Evolutionary conservation across 2,888 invertebrate species (phyloP), one percentile per base, ranked within the genome.

Genomic region (Limenitis camilla): DNA sequence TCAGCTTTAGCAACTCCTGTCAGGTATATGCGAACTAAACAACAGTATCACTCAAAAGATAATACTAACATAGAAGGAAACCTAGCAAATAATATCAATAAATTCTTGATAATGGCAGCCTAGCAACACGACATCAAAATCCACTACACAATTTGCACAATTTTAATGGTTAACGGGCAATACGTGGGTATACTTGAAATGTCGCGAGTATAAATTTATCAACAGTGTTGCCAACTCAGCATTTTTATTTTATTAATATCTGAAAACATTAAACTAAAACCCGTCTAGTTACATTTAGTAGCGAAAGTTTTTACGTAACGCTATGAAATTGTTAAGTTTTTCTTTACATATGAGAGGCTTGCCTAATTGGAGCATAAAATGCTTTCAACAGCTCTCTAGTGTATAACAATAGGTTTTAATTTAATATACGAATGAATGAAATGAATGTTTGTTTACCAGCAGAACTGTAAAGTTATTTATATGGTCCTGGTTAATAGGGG

Each of bases 331-430:
- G 39, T 53, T 43, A 59, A 52, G 54, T 54, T 55, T 58, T 55
- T 59, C 43, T 48, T 52, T 45, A 49, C 56, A 65, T 66, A 61
- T 56, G 61, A 65, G 72, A 73, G 69, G 68, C 71, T 68, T 64
- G 61, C 64, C 62, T 65, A 70, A 75, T 69, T 71, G 70, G 68
- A 67, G 71, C 71, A 69, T 76, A 69, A 75, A 81, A 76, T 69
- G 62, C 70, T 69, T 66, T 72, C 69, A 66, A 80, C 71, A 59
- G 65, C 72, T 67, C 81, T 77, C 76, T 55, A 58, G 74, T 68
- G 74, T 59, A 66, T 68, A 68, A 82, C 77, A 81, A 80, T 74
- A 69, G 70, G 66, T 69, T 77, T 38, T 45, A 36, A 45, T 45
- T 45, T 29, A 78, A 77, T 76, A 74, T 72, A 68, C 72, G 63